Evolutionary conservation across 2,113 vertebrate genomes (phyloP).

Genomic region (Nannobrachium achirus): DNA sequence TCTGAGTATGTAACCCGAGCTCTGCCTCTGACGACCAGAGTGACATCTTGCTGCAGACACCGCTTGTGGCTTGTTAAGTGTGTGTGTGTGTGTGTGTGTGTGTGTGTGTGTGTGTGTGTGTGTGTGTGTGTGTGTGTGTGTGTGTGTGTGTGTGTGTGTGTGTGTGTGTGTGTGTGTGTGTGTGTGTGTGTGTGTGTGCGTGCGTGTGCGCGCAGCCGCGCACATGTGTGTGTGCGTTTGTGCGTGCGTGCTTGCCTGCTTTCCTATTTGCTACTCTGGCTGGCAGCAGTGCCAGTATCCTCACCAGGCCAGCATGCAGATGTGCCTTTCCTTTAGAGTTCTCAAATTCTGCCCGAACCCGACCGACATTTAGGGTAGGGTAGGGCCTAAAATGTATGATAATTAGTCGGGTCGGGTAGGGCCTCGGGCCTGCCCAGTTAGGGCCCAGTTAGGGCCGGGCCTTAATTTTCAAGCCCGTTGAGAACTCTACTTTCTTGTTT

Average conservation of each 20-base stretch:
- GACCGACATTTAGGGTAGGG: too few species aligned
- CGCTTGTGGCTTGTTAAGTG: constrained; percentile 55
- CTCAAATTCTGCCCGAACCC: too few species aligned
- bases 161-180: constrained; percentile 30
- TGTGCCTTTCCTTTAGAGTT: background rate
- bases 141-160: too few species aligned
- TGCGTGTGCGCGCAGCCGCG: constrained; percentile 17
- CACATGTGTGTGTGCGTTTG: background rate
- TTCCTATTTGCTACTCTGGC: constrained; percentile 72
- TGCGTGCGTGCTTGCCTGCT: constrained; percentile 18
- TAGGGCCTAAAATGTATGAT: too few species aligned
- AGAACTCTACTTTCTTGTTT: too few species aligned
- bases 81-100: too few species aligned
- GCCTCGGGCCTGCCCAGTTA: too few species aligned
- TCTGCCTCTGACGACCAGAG: constrained; percentile 56
- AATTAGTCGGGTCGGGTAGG: too few species aligned
- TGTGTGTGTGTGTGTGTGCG: constrained; percentile 37
- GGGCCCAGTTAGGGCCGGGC: too few species aligned
- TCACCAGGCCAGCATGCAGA: constrained; percentile 45
- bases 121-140: too few species aligned
- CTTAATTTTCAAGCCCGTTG: too few species aligned
- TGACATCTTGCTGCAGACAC: constrained; percentile 58
- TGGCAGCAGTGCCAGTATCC: constrained; percentile 68
- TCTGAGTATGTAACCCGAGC: constrained; percentile 73
- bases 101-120: too few species aligned